Percentiles rank a stretch among this genome's conserved stretches.
phyloP scores from a whole-genome alignment of 2,888 invertebrate species.

The Lamellibrachia columna region DNA sequence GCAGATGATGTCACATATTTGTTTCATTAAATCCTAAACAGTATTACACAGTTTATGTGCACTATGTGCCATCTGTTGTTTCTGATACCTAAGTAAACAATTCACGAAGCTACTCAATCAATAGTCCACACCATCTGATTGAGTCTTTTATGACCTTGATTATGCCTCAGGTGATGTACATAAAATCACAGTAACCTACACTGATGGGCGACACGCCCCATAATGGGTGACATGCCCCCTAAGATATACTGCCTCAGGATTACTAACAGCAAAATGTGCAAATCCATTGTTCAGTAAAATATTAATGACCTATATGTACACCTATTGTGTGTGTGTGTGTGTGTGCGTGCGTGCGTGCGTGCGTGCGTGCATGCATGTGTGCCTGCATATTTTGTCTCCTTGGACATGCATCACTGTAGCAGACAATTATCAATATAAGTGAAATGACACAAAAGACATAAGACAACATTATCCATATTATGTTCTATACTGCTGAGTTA shows the following conservation, averaged over 20 bases:
- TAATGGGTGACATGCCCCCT: not conserved
- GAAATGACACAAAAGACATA: not conserved
- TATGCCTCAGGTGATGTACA: not conserved
- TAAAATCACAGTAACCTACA: not conserved
- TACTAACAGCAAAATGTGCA: not conserved
- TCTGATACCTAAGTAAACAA: no score
- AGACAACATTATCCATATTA: not conserved
- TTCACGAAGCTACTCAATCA: not conserved
- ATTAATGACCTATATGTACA: not conserved
- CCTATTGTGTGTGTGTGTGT: no score
- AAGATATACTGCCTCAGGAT: not conserved
- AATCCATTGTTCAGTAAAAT: not conserved
- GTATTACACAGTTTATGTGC: no score
- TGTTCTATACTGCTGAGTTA: no score
- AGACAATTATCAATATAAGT: not conserved
- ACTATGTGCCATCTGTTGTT: no score
- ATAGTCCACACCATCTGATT: slow-evolving; percentile 1
- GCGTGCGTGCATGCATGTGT: no score
- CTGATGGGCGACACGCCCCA: not conserved
- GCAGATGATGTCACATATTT: no score
- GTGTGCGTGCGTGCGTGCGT: no score
- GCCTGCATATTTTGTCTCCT: not conserved
- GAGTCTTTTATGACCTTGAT: not conserved
- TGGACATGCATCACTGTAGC: not conserved
- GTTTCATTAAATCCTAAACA: no score